Evolutionary conservation across 2,113 vertebrate species (phyloP), one percentile per base, ranked within the genome.

Genomic region (Mesembrinibis cayennensis): DNA sequence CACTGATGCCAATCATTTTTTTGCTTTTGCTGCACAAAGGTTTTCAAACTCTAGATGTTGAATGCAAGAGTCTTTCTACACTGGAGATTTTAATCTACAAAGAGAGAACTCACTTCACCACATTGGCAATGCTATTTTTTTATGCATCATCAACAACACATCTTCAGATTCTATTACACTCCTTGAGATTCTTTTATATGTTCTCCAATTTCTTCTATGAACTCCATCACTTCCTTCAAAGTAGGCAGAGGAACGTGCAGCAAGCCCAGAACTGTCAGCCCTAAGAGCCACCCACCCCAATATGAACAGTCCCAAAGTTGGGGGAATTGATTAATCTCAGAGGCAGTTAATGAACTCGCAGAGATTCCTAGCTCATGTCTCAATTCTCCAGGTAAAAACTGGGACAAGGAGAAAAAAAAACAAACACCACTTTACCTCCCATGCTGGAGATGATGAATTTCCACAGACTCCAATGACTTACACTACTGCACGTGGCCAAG

Each of bases 281-380:
- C 30, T 42, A 34, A 47, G 44, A 62, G 19, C 27, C 71, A 49
- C 18, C 32, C n/a, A 25, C 23, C 12, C 42, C 38, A 50, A 2
- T 2, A 42, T 3, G 6, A 38, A 11, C 2, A 2, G 50, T 36
- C 36, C 72, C 52, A 18, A 50, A 49, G 23, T 10, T 2, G 0
- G 36, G 20, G 16, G 16, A 58, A 69, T 0, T 6, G 4, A 72
- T 32, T 62, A 5, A 50, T 32, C 71, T 32, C 69, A 10, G 32
- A 66, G 62, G 40, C 9, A 52, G 47, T 25, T 47, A 2, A 4
- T 27, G 26, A 62, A 20, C 55, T 63, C 72, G 13, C 42, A 30
- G 58, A 23, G n/a, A 45, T 44, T 53, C 53, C 27, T 3, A 42
- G 11, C 11, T 72, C 47, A 21, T 5, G 25, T 13, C 29, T 71